A percentile compares a stretch with the other conserved stretches of the same genome.
Evolutionary conservation across 2,113 vertebrate genomes (phyloP).

Genomic region (Bubo blakistoni): DNA sequence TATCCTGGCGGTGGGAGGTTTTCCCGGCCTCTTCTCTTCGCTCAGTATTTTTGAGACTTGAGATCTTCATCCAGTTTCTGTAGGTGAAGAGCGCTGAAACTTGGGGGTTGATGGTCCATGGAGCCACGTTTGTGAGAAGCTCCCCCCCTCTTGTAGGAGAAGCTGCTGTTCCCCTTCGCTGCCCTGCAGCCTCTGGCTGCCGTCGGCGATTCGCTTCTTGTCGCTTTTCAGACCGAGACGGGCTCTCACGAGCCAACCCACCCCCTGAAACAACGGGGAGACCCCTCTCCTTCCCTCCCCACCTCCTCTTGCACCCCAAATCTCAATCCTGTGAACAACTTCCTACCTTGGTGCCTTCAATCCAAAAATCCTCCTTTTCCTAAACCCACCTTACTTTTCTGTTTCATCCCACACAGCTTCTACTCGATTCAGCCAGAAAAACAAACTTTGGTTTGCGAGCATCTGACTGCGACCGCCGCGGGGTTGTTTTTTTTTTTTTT

Average conservation of each 20-base stretch:
- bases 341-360: background rate
- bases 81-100: background rate
- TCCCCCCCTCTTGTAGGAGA: background rate
- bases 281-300: too few species aligned
- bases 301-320: background rate
- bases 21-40: background rate
- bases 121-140: background rate
- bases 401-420: background rate
- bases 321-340: background rate
- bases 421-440: background rate
- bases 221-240: background rate
- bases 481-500: too few species aligned
- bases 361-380: background rate
- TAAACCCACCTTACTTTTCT: background rate
- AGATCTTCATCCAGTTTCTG: background rate
- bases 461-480: background rate
- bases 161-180: background rate
- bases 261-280: background rate
- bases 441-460: background rate
- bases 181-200: background rate
- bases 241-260: background rate
- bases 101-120: accelerated
- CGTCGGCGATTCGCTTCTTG: accelerated
- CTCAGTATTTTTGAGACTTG: accelerated
- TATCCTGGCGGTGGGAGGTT: accelerated